These are phyloP conservation scores for Dendroctonus valens DNA, from an alignment of 1,140 invertebrate genomes.

Conservation along the genomic window DNA sequence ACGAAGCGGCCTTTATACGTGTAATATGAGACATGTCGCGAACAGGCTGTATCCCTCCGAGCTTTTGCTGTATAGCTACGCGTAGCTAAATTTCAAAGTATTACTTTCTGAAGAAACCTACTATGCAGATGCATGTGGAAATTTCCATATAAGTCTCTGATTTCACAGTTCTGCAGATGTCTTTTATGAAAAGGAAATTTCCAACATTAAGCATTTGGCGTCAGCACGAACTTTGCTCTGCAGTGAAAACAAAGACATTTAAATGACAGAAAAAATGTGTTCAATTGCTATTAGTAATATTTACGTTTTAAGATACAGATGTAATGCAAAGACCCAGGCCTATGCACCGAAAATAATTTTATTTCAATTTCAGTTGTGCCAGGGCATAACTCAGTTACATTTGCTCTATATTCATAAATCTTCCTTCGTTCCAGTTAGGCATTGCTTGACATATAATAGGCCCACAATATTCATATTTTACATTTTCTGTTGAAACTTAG, in stretches of 20 bases:
- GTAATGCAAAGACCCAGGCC: too few relatives aligned
- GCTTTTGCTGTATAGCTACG: constrained; percentile 21
- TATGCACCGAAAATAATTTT: too few relatives aligned
- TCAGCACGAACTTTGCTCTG: background rate
- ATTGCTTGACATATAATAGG: constrained; percentile 4
- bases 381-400: background rate
- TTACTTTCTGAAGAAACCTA: constrained; percentile 20
- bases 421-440: background rate
- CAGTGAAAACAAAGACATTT: background rate
- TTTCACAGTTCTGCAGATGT: background rate
- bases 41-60: constrained; percentile 30
- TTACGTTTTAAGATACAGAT: too few relatives aligned
- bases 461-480: constrained; percentile 11
- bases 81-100: constrained; percentile 18
- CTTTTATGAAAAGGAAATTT: background rate
- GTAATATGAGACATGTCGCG: constrained; percentile 36
- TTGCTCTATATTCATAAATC: background rate
- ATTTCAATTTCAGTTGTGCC: background rate
- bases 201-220: background rate
- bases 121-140: background rate
- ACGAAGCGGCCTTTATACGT: constrained; percentile 24
- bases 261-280: too few relatives aligned
- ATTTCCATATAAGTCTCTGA: background rate
- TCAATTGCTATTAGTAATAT: too few relatives aligned
- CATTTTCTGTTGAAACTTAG: constrained; percentile 9